Evolutionary conservation across 2,113 vertebrate species (phyloP).

Genomic region (Archilochus colubris): DNA sequence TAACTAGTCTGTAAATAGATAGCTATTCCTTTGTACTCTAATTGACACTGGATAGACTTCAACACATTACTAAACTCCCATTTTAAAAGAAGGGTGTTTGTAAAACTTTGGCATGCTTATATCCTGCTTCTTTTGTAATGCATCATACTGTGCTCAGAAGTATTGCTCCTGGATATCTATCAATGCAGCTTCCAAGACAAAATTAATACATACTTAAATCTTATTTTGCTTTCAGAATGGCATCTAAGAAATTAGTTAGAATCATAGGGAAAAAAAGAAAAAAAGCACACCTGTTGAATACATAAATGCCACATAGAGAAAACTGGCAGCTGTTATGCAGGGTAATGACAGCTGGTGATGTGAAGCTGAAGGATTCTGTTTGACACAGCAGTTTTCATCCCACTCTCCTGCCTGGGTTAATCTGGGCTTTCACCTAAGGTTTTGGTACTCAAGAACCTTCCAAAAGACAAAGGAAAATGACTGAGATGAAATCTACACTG

Average conservation of each 20-base stretch:
- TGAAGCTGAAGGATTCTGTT: not conserved
- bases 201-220: not conserved
- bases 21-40: conserved; percentile 13
- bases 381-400: not conserved
- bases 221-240: not conserved
- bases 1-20: conserved; percentile 26
- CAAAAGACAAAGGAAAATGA: not conserved
- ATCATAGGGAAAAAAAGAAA: not conserved
- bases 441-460: not conserved
- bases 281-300: not conserved
- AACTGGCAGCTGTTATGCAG: not conserved
- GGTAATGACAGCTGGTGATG: not conserved
- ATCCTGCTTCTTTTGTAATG: not conserved
- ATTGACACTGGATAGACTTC: conserved; percentile 7
- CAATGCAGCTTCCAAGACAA: not conserved
- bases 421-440: not conserved
- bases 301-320: not conserved
- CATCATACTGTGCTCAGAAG: not conserved
- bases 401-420: not conserved
- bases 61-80: not conserved
- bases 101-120: not conserved
- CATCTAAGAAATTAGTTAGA: not conserved
- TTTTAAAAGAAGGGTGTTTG: not conserved
- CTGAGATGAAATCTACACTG: not conserved
- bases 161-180: not conserved